Evolutionary conservation across 2,113 vertebrate species (phyloP).

Genomic region (Neolamprologus sp.): DNA sequence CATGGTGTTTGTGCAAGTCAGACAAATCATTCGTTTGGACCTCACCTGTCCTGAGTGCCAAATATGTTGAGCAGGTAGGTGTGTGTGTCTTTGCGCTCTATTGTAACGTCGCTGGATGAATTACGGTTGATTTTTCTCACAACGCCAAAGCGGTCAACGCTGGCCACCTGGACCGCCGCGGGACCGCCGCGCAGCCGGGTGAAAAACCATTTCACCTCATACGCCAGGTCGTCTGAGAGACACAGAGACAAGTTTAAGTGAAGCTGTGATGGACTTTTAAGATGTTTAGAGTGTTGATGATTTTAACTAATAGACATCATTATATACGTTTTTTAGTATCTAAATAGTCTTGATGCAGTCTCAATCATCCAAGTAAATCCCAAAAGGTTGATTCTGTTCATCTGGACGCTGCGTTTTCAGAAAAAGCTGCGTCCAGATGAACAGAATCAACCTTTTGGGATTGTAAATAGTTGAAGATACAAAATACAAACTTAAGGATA

Average conservation of each 20-base stretch:
- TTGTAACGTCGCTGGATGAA: conserved; percentile 80
- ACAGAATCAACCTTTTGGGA: not conserved
- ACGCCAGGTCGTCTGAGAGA: conserved; percentile 79
- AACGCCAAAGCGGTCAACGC: conserved; percentile 79
- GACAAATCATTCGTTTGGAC: not conserved
- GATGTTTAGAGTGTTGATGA: rapidly evolving
- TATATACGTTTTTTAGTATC: rapidly evolving
- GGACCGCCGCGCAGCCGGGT: conserved; percentile 68
- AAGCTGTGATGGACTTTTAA: not conserved
- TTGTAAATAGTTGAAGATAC: rapidly evolving
- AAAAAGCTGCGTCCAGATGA: rapidly evolving
- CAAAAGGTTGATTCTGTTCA: not conserved
- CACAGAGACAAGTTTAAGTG: not conserved
- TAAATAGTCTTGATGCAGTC: rapidly evolving
- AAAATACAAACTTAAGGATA: rapidly evolving
- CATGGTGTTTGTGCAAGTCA: rapidly evolving
- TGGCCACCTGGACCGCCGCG: conserved; percentile 64
- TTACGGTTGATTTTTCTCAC: conserved; percentile 73
- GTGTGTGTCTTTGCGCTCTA: conserved; percentile 75
- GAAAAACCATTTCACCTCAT: conserved; percentile 87
- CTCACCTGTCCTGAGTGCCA: conserved; percentile 74
- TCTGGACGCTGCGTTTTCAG: rapidly evolving
- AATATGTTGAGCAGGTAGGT: conserved; percentile 80
- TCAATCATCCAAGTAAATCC: not conserved
- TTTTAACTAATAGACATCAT: rapidly evolving